These are phyloP conservation scores for Montipora foliosa DNA, from an alignment of 64 coral and sea anemone genomes.

Conservation along the genomic window DNA sequence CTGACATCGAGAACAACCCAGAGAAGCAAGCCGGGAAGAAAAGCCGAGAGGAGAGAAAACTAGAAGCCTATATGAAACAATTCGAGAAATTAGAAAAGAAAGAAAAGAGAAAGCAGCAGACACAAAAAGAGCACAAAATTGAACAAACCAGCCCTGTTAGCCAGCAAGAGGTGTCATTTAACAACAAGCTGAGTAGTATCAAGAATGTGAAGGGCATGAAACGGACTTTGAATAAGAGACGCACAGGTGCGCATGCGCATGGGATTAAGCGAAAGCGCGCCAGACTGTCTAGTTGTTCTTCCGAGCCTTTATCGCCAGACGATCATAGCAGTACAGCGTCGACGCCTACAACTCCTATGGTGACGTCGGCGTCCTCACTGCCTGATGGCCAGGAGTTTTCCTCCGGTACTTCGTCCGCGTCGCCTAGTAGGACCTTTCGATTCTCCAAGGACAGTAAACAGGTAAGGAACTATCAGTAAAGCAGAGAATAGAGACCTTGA, in stretches of 20 bases:
- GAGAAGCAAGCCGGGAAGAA: constrained; percentile 78
- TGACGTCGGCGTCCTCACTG: constrained; percentile 61
- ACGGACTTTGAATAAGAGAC: constrained; percentile 55
- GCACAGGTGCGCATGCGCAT: constrained; percentile 27
- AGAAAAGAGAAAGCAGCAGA: constrained; percentile 86
- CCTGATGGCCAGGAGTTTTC: constrained; percentile 68
- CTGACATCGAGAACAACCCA: constrained; percentile 77
- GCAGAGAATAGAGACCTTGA: too few species aligned
- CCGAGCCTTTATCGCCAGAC: constrained; percentile 93
- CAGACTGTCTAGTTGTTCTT: constrained; percentile 92
- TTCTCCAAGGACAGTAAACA: constrained; percentile 68
- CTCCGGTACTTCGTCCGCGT: constrained; percentile 69
- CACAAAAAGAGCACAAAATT: constrained; percentile 75
- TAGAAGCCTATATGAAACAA: constrained; percentile 87
- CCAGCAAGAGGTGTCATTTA: constrained; percentile 43
- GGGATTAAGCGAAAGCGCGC: constrained; percentile 77
- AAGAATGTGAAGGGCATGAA: constrained; percentile 46
- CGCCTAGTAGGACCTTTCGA: constrained; percentile 81
- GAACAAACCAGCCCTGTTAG: constrained; percentile 55
- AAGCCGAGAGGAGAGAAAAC: constrained; percentile 92
- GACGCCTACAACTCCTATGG: constrained; percentile 85
- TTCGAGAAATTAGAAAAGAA: constrained; percentile 98
- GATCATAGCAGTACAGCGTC: constrained; percentile 94
- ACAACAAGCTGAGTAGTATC: constrained; percentile 1
- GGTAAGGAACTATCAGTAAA: neutral